These are phyloP conservation scores for Phenacoccus solenopsis DNA, from an alignment of 1,140 invertebrate species.

Conservation along the genomic window DNA sequence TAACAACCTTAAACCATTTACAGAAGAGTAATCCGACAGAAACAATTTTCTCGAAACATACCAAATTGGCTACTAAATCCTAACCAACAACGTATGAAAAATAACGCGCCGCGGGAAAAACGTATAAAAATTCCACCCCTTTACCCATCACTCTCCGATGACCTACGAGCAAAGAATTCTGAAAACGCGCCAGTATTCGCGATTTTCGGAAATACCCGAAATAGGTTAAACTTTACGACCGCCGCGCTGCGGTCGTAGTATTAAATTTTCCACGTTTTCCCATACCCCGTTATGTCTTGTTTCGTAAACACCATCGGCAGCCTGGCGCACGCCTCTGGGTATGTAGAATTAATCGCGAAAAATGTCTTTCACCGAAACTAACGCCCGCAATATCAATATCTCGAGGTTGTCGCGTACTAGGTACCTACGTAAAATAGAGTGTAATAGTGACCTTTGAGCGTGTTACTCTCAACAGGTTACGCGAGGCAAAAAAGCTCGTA, in stretches of 20 bases:
- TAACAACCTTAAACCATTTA: not conserved
- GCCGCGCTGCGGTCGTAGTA: not conserved
- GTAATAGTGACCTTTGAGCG: not conserved
- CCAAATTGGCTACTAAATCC: conserved; percentile 1
- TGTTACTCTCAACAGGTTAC: not conserved
- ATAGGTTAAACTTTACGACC: not conserved
- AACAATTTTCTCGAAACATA: not conserved
- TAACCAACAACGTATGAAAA: not conserved
- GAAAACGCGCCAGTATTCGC: not conserved
- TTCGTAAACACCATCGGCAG: too few relatives aligned
- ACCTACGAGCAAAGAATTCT: not conserved
- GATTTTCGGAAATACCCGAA: not conserved
- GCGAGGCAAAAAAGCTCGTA: not conserved
- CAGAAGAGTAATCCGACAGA: not conserved
- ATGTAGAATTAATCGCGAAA: not conserved
- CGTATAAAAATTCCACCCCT: not conserved
- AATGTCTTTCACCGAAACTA: too few relatives aligned
- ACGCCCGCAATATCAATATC: too few relatives aligned
- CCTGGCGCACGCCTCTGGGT: too few relatives aligned
- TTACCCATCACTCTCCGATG: not conserved
- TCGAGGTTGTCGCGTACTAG: too few relatives aligned
- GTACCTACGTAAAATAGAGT: too few relatives aligned
- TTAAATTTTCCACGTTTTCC: too few relatives aligned
- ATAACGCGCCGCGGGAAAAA: not conserved
- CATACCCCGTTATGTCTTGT: too few relatives aligned